Evolutionary conservation across 2,113 vertebrate species (phyloP), one percentile per base, ranked within the genome.

Genomic region (Bettongia penicillata): DNA sequence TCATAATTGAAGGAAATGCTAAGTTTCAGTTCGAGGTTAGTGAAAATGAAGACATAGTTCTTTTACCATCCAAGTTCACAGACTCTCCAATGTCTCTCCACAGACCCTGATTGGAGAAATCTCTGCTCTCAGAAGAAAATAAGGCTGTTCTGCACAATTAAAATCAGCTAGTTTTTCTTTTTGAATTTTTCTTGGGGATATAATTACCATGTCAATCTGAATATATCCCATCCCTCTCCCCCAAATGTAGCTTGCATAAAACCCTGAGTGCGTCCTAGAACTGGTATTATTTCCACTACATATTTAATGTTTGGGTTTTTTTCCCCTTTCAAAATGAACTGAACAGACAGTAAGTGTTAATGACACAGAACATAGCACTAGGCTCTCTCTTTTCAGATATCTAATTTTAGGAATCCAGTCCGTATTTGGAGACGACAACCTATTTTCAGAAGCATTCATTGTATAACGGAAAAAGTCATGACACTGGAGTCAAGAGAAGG

Each of bases 1-100:
- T 84, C 68, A 84, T 84, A 84, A 84, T 84, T 84, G 68, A 84
- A 84, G 68, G 68, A 84, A 84, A 84, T 84, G 68, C n/a, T 84
- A 84, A 84, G 37, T 84, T 84, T 84, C 68, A 84, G n/a, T 84
- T 84, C 19, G 68, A 84, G 68, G 68, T 84, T 43, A 84, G 68
- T 19, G 19, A 84, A 84, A 84, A 84, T 84, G 43, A 43, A 84
- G 68, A 84, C 16, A 4, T 43, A 84, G n/a, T 84, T 84, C 68
- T 84, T 84, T 84, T 84, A 37, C 68, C 37, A 8, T 84, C 68
- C 68, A 84, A 84, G 68, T 84, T 22, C 37, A 84, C 68, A 84
- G 68, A 84, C 68, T 84, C n/a, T 43, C 61, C 11, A 37, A 84
- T 37, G 68, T 43, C 68, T 84, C 8, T 84, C 68, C n/a, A 8